A percentile compares a stretch with the other conserved stretches of the same genome.
Conservation (phyloP, 2,888 invertebrate genomes). For the Drosophila atripex region DNA sequence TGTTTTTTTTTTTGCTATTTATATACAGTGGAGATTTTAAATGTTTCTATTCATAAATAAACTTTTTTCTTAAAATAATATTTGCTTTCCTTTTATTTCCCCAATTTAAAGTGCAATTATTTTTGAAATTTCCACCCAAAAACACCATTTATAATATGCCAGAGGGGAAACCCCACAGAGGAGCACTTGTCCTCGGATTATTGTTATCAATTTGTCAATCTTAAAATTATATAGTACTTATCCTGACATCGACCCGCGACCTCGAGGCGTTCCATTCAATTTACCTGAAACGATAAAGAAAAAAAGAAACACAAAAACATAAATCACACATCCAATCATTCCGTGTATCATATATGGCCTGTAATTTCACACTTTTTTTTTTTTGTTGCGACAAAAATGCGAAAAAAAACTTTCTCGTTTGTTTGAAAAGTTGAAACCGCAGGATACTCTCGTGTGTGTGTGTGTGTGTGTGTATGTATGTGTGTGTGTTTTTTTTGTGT, state of each 20-base stretch:
- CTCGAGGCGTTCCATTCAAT: slow-evolving; percentile 11
- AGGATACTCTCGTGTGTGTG: slow-evolving; percentile 7
- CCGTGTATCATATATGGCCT: slow-evolving; percentile 7
- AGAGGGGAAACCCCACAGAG: background rate
- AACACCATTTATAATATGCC: background rate
- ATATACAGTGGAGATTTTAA: no score
- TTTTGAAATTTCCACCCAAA: background rate
- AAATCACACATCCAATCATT: slow-evolving; percentile 30
- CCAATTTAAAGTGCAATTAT: background rate
- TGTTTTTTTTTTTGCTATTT: background rate
- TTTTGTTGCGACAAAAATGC: background rate
- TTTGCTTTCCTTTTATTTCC: no score
- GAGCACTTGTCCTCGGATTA: background rate
- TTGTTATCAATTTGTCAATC: background rate
- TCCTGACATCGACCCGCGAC: background rate
- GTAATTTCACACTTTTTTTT: slow-evolving; percentile 11
- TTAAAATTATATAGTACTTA: slow-evolving; percentile 9
- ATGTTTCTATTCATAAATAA: no score
- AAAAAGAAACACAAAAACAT: slow-evolving; percentile 6
- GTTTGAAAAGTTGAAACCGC: slow-evolving; percentile 5
- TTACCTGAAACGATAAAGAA: slow-evolving; percentile 19
- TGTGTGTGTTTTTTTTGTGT: slow-evolving; percentile 1
- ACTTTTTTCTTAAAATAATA: no score
- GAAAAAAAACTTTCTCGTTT: slow-evolving; percentile 11
- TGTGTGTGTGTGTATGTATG: background rate